Base-by-base conservation (phyloP, 2,113 vertebrate genomes). In the Leucoraja erinaceus region DNA sequence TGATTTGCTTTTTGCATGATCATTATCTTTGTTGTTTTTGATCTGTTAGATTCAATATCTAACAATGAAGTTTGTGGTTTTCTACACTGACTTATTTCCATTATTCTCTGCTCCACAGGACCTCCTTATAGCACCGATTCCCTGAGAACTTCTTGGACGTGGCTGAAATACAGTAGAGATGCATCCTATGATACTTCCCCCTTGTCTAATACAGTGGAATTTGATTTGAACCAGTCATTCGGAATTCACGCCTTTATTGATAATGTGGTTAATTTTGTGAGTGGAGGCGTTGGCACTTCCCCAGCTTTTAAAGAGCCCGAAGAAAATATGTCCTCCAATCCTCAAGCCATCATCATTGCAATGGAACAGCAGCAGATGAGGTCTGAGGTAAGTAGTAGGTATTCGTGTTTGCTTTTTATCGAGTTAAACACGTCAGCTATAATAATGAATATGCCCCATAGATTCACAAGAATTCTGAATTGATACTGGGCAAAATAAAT, bases 301-400 rank as follows among this genome's bases (percentile, higher is more conserved):
- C 97, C 98, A 0, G 98, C 97, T 91, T 99, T 99, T 95, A 99
- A 98, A 94, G 98, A 99, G 93, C 98, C 98, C 0, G 99, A 99
- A 81, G 99, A 99, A 94, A 97, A 96, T 75, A 98, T 98, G 97
- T 99, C 98, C 93, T 99, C 98, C 84, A 98, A 97, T 94, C 99
- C 99, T 0, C 98, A 99, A 94, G 98, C 98, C 0, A 98, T 96
- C 1, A 93, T 98, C 93, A 95, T 98, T 95, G 98, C 98, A 81
- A 98, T 99, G 98, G 98, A 98, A 93, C 98, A 99, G 95, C 99
- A 99, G 93, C 99, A 99, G 95, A 95, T 96, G 95, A 95, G 99
- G 90, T 98, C 98, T 0, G 98, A 99, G 97, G 99, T 99, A 96
- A 61, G 90, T n/a, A 63, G n/a, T 93, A 78, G 5, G 22, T 5